Base-by-base conservation (phyloP, 2,888 invertebrate genomes). In the Orchestes rusci region DNA sequence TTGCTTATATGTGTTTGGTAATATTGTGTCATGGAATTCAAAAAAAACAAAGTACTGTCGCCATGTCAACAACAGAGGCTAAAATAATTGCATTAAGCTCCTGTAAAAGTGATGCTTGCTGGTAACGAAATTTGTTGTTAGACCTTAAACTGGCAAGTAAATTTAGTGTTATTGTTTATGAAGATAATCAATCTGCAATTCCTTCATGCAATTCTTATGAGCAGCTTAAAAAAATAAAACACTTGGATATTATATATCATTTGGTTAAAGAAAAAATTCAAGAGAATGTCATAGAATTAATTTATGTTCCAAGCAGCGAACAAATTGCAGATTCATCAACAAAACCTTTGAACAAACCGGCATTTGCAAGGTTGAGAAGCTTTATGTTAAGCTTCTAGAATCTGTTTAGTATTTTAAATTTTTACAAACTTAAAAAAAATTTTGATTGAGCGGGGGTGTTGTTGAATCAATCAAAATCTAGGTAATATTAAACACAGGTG, bases 41-140 rank as follows among this genome's bases (percentile, higher is more conserved):
- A 3, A 53, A 53, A 55, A 56, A 46, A 23, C 19, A 17, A 46
- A n/a, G n/a, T n/a, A n/a, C 48, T 37, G 58, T 62, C 10, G 54
- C 57, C 0, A 28, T 59, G 8, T 61, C 59, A 4, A 59, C 58
- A 0, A 58, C 57, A 2, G 60, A 63, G 39, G 55, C 62, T 0
- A 60, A 63, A 49, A 59, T 59, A 36, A 54, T 60, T 17, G 54
- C 60, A 2, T 33, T 40, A 40, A 33, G 23, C 16, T 19, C 12
- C 8, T 12, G 18, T 23, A 40, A 20, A 16, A 33, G 23, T 16
- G 40, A 40, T 3, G 32, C 16, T 5, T 33, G 40, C 17, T 40
- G 40, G 40, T 16, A 33, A 33, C 19, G 27, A 16, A 32, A 40
- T 23, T 15, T 32, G 16, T 27, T 37, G 10, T 12, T 27, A 5